Percentiles rank a stretch among this genome's conserved stretches.
These are phyloP conservation scores for Trinectes maculatus DNA, from an alignment of 2,113 vertebrate species.

Conservation along the genomic window DNA sequence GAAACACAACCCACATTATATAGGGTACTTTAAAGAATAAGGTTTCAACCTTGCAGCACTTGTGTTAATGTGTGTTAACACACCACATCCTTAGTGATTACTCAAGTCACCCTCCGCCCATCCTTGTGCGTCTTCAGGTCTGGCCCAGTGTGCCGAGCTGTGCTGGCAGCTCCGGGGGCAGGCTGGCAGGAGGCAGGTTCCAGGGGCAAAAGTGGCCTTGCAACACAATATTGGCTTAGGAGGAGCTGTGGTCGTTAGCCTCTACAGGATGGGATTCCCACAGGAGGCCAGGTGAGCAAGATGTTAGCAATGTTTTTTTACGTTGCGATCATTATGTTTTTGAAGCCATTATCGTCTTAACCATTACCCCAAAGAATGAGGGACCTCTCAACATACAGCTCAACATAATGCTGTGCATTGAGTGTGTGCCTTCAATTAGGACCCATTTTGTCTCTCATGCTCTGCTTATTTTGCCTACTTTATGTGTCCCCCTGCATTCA, in stretches of 20 bases:
- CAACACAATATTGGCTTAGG: constrained; percentile 95
- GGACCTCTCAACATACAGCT: no score
- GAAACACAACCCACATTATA: no score
- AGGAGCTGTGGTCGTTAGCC: constrained; percentile 88
- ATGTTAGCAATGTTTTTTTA: not conserved
- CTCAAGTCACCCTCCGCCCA: not conserved
- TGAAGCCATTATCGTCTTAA: no score
- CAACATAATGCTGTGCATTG: no score
- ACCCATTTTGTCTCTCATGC: no score
- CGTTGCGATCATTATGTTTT: no score
- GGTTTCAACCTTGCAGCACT: not conserved
- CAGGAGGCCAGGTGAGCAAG: constrained; percentile 79
- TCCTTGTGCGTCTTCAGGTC: constrained; percentile 82
- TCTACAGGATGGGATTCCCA: constrained; percentile 92
- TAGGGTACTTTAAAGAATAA: no score
- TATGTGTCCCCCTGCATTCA: no score
- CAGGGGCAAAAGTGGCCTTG: constrained; percentile 89
- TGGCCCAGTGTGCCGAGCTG: constrained; percentile 96
- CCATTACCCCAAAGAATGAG: no score
- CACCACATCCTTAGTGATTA: not conserved
- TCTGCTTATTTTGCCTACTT: no score
- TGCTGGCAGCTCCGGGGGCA: constrained; percentile 96
- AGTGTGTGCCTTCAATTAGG: no score
- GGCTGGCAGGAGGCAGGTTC: constrained; percentile 89
- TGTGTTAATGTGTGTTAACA: not conserved